Evolutionary conservation across 2,113 vertebrate species (phyloP).

Genomic region (Rousettus leschenaultii): DNA sequence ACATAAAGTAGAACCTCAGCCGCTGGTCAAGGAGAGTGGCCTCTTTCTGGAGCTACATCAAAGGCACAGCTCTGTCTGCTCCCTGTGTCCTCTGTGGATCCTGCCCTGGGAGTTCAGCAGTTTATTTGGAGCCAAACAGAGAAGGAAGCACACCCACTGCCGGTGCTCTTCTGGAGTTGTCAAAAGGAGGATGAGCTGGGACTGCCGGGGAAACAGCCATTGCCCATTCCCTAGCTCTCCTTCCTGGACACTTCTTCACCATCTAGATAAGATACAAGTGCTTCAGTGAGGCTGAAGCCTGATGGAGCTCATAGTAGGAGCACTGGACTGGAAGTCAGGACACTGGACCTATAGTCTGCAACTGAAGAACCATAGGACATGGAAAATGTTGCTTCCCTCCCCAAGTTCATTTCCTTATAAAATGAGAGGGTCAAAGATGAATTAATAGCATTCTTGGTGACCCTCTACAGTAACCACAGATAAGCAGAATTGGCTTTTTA

Average conservation of each 20-base stretch:
- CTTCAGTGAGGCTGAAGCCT: neutral
- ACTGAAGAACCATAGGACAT: neutral
- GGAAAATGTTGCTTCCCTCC: neutral
- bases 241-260: neutral
- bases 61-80: slow-evolving; percentile 41
- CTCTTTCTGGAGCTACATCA: slow-evolving; percentile 59
- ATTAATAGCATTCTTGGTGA: neutral
- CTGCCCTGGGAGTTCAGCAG: neutral
- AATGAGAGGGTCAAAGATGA: neutral
- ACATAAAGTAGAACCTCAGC: slow-evolving; percentile 45
- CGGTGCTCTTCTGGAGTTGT: neutral
- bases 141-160: neutral
- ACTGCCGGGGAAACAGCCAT: neutral
- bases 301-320: neutral
- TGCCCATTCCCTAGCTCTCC: neutral
- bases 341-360: neutral
- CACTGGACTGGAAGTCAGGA: neutral
- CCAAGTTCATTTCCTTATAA: neutral
- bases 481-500: neutral
- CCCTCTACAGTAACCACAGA: neutral
- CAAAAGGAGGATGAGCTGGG: neutral
- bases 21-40: slow-evolving; percentile 49
- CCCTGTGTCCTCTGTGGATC: neutral
- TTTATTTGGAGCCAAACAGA: neutral
- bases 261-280: neutral